Evolutionary conservation across 1,140 invertebrate genomes (phyloP), one percentile per base, ranked within the genome.

Genomic region (Geopemphigus sp.): DNA sequence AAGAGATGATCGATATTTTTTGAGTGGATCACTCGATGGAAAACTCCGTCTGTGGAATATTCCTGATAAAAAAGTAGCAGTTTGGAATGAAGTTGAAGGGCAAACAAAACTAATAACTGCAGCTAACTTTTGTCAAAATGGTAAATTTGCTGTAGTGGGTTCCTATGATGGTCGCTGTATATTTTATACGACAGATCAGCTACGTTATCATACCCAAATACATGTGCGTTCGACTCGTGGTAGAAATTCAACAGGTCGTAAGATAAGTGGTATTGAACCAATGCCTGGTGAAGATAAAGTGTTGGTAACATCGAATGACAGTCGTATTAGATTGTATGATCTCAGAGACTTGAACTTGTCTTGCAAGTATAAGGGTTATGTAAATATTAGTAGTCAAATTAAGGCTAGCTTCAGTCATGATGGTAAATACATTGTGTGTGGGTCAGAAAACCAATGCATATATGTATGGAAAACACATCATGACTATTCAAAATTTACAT

Each of bases 1-100:
- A 0, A 90, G 93, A 80, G 95, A 98, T 86, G 96, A 98, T 86
- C 87, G 96, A 22, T 98, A 97, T 86, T 98, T 98, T 85, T 86
- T 98, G 3, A 97, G 95, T 82, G 96, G 96, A 19, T 97, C 95
- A 22, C 86, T 98, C 14, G 97, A 98, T 87, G 96, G 96, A 19
- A 98, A 98, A 86, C 88, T 99, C n/a, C 88, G 97, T 11, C 86
- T 99, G 0, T 99, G 98, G 98, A 98, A 98, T 85, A 99, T 99
- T 84, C 96, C 97, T 0, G 97, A 99, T 84, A 99, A 99, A 85
- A 98, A 98, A 86, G 91, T 95, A 11, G 95, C 96, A 0, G 90
- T 98, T 5, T 98, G 97, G 97, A 98, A 97, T 86, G 97, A 98
- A 88, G 92, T 98, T 0, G 94, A 96, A 84, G 94, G 95, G 4